Evolutionary conservation across 2,888 invertebrate genomes (phyloP), one percentile per base, ranked within the genome.

Genomic region (Brachypterus glaber): DNA sequence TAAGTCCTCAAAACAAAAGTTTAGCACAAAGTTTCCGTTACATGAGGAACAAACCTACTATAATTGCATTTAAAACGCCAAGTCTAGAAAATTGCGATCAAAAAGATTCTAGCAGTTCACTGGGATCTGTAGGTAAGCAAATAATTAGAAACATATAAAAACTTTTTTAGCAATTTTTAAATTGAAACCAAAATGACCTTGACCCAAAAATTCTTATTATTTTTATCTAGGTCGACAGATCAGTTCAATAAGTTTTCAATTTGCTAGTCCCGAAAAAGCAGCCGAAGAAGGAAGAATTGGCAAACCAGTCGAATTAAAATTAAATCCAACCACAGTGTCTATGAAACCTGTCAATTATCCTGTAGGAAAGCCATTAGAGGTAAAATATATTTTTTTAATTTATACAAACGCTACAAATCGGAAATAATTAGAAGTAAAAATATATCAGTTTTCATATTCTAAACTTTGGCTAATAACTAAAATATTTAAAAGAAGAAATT

Each of bases 11-110:
- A 58, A 82, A 85, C 58, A 80, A 78, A 51, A 82, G 83, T 1
- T 65, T 88, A 43, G 87, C 86, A 0, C 85, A 87, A 56, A 85
- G 86, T 58, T 89, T 89, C 65, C 74, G 88, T n/a, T 90, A 89
- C 59, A 87, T 90, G 87, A 67, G 90, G 30, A 81, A 79, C 49
- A 90, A 90, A 53, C 91, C 91, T 0, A 85, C 87, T 0, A 86
- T 90, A 46, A 86, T 90, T 33, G 85, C 87, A 1, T 86, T 88
- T 58, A 84, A 86, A 63, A 84, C 88, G 2, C 89, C 89, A 2
- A 82, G 81, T 61, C 62, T 81, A 37, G 85, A 87, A 47, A 76
- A 77, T 51, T 76, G 74, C 51, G 79, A 84, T 43, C 60, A 71
- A 12, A 62, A 72, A 11, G 62, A 70, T 21, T 72, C 73, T 2